Evolutionary conservation across 2,113 vertebrate genomes (phyloP).

Genomic region (Cyphomyrus plagiostoma): DNA sequence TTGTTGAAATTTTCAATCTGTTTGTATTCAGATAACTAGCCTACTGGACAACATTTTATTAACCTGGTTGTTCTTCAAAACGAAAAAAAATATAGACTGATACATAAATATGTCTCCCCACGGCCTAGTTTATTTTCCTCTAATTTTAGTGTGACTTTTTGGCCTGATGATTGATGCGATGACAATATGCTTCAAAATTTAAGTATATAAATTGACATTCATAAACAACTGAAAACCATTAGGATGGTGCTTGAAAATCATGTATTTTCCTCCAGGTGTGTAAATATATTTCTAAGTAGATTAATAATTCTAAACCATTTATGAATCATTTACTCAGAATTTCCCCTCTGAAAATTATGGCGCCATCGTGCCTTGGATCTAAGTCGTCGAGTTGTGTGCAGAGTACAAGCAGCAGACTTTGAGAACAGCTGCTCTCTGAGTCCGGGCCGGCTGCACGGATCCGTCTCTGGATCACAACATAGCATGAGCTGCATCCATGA

Average conservation of each 20-base stretch:
- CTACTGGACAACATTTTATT: not conserved
- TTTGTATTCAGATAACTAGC: not conserved
- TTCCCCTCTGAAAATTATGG: not conserved
- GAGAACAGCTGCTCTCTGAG: not conserved
- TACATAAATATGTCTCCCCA: not conserved
- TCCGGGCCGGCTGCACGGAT: too few relatives aligned
- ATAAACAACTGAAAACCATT: not conserved
- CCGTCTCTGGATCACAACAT: not conserved
- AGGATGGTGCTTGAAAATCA: not conserved
- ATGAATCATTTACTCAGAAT: not conserved
- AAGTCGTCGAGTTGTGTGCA: not conserved
- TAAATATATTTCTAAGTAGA: not conserved
- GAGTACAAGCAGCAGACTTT: not conserved
- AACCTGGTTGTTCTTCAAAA: not conserved
- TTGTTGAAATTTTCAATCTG: not conserved
- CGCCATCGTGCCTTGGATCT: not conserved
- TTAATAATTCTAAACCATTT: not conserved
- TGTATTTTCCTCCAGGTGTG: not conserved
- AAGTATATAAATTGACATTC: not conserved
- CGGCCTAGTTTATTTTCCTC: not conserved
- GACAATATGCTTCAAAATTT: not conserved
- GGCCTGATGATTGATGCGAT: not conserved
- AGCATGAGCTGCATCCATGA: not conserved
- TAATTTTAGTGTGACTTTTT: not conserved
- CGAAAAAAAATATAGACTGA: not conserved